These are phyloP conservation scores for Trisateles emortualis DNA, from an alignment of 2,888 invertebrate genomes.

Conservation along the genomic window DNA sequence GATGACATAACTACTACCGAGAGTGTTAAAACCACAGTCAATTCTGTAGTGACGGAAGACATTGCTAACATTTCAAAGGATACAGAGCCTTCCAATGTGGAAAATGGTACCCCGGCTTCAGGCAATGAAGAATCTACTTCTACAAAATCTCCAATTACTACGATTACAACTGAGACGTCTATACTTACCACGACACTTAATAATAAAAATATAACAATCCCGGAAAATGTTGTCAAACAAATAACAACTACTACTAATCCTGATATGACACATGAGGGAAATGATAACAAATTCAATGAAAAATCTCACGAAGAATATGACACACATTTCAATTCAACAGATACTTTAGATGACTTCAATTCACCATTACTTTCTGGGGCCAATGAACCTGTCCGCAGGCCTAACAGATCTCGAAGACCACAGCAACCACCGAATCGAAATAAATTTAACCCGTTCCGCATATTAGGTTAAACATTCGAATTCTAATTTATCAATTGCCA, in stretches of 20 bases:
- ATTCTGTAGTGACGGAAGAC: constrained; percentile 19
- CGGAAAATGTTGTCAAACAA: constrained; percentile 10
- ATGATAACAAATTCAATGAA: constrained; percentile 12
- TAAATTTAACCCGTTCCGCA: constrained; percentile 83
- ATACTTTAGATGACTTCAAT: constrained; percentile 70
- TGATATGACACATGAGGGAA: constrained; percentile 22
- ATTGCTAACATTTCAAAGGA: constrained; percentile 25
- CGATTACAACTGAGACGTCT: constrained; percentile 26
- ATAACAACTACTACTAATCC: constrained; percentile 10
- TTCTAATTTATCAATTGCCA: constrained; percentile 61
- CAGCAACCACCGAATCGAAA: constrained; percentile 69
- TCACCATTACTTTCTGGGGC: constrained; percentile 80
- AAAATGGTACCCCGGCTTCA: constrained; percentile 17
- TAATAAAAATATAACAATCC: constrained; percentile 19
- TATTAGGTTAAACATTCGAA: constrained; percentile 79
- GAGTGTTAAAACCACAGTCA: constrained; percentile 18
- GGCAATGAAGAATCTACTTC: constrained; percentile 27
- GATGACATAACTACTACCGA: constrained; percentile 23
- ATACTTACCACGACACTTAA: constrained; percentile 10
- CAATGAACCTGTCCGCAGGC: constrained; percentile 76
- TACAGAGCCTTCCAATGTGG: background rate
- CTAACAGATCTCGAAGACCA: constrained; percentile 75
- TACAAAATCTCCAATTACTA: constrained; percentile 13
- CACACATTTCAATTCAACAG: constrained; percentile 53
- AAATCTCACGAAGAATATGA: constrained; percentile 47